phyloP scores from a whole-genome alignment of 1,140 invertebrate genomes.

The Rhyzopertha dominica region DNA sequence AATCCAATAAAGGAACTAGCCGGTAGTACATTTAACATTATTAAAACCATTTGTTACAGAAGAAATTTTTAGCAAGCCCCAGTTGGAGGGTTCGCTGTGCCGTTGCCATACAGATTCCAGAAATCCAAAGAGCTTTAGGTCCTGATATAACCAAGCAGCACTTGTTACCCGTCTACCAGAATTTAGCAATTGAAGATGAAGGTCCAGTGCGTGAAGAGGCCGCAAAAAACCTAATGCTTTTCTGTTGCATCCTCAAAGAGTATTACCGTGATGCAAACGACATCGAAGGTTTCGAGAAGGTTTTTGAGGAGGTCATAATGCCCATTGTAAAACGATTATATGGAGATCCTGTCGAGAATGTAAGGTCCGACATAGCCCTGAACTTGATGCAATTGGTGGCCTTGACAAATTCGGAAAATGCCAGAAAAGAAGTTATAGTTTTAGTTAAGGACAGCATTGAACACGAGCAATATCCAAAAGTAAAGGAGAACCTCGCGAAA shows the following conservation, averaged over 20 bases:
- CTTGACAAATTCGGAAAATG: conserved; percentile 25
- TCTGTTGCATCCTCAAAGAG: conserved; percentile 26
- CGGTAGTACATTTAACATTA: conserved; percentile 6
- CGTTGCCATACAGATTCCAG: conserved; percentile 26
- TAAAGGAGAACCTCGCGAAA: conserved; percentile 34
- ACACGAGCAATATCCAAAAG: conserved; percentile 27
- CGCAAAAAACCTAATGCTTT: conserved; percentile 30
- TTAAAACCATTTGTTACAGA: no score
- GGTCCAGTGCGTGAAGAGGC: conserved; percentile 27
- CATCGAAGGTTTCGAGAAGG: conserved; percentile 27
- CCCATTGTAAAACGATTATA: conserved; percentile 28
- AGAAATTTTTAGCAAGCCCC: no score
- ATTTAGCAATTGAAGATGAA: conserved; percentile 29
- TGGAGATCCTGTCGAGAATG: conserved; percentile 28
- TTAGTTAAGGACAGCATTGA: conserved; percentile 27
- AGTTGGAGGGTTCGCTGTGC: conserved; percentile 35
- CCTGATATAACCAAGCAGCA: conserved; percentile 21
- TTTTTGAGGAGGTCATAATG: conserved; percentile 32
- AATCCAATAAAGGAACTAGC: conserved; percentile 22
- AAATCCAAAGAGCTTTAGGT: conserved; percentile 24
- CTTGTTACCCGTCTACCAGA: conserved; percentile 26
- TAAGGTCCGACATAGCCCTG: conserved; percentile 27
- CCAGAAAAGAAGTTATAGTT: conserved; percentile 29
- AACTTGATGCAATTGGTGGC: conserved; percentile 28
- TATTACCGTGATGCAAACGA: conserved; percentile 18